Evolutionary conservation across 2,797 vertebrate species (phyloP), one percentile per base, ranked within the genome.

Genomic region (Emys orbicularis): DNA sequence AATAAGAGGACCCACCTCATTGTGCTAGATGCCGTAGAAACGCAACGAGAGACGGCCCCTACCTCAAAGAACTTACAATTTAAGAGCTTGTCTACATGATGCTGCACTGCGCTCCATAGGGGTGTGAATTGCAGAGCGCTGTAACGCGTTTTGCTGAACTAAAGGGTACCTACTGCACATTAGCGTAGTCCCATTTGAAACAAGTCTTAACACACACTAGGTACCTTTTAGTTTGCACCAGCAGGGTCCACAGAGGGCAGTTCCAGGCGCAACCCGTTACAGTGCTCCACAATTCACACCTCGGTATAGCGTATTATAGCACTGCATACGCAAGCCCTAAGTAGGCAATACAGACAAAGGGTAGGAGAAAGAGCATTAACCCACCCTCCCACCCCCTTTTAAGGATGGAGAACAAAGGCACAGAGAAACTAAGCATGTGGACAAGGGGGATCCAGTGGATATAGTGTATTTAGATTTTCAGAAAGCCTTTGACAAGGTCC

Each of bases 301-400:
- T 29, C 15, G 3, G 16, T n/a, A n/a, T 8, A 65, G 16, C 34
- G 3, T 34, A 31, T 27, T 1, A 13, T 1, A 34, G 3, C 13
- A 61, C 31, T 34, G 29, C 29, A 15, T 31, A 61, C 16, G 13
- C 13, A 34, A 61, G 31, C 29, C 59, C 29, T 11, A 44, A 53
- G 27, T 21, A 25, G 21, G 23, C 23, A 74, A 23, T 6, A 65
- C 31, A 41, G 68, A 44, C 68, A 74, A 72, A 72, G 68, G 5
- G 68, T 12, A 65, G 68, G 68, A 44, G 37, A 74, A 74, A 74
- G 34, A 13, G 5, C 68, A 44, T 74, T 74, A 44, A 37, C 3
- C 15, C 27, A 15, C 13, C 15, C 31, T 16, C 59, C 61, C 61
- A 74, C 37, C 21, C 21, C 41, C 23, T 74, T 41, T 8, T 27